Evolutionary conservation across 2,113 vertebrate species (phyloP).

Genomic region (Pteruthius melanotis): DNA sequence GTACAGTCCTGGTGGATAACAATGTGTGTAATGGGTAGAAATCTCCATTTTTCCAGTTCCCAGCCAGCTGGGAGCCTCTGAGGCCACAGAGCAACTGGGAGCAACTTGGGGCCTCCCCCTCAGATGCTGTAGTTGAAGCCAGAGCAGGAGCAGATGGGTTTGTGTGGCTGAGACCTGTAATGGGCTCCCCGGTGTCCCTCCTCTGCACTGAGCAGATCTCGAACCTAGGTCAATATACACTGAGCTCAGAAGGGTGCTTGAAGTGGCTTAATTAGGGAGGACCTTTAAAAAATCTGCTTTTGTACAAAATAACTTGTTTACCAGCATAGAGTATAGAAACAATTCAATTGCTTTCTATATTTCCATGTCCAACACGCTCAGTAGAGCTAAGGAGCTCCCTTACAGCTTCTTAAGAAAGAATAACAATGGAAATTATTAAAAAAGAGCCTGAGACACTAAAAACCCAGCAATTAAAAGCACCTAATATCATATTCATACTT

Average conservation of each 20-base stretch:
- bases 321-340: background rate
- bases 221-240: background rate
- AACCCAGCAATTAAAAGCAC: conserved; percentile 6
- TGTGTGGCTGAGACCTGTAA: background rate
- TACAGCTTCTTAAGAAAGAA: background rate
- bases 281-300: background rate
- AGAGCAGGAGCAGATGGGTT: background rate
- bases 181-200: background rate
- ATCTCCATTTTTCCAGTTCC: background rate
- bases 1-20: background rate
- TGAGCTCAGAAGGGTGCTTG: background rate
- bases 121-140: background rate
- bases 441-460: background rate
- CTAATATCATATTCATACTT: conserved; percentile 36
- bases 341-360: background rate
- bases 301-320: background rate
- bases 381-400: background rate
- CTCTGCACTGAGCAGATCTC: background rate
- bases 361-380: background rate
- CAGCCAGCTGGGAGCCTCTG: background rate
- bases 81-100: background rate
- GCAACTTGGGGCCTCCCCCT: background rate
- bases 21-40: background rate
- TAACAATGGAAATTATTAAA: background rate
- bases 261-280: conserved; percentile 8